Conservation (phyloP, 2,888 invertebrate genomes). For the Sphecodes monilicornis region DNA sequence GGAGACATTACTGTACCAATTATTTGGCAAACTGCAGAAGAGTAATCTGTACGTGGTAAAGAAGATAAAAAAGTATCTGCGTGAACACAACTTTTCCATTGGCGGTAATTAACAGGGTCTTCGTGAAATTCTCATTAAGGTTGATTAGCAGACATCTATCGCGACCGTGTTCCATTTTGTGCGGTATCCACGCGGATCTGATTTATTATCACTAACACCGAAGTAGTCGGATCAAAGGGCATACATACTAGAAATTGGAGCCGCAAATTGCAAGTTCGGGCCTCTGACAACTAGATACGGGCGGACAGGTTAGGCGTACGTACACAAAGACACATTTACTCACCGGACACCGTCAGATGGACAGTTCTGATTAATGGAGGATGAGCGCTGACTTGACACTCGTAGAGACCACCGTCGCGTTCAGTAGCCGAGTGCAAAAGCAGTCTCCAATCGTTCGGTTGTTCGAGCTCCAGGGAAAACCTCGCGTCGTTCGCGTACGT, state of each 20-base stretch:
- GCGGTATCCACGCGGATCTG: constrained; percentile 29
- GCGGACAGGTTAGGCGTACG: constrained; percentile 27
- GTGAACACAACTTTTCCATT: neutral
- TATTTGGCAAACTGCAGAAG: neutral
- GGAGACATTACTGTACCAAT: too few relatives aligned
- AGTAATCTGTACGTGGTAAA: neutral
- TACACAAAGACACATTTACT: constrained; percentile 80
- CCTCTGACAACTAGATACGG: constrained; percentile 37
- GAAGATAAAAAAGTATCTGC: neutral
- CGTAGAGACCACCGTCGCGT: constrained; percentile 91
- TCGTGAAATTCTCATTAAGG: constrained; percentile 47
- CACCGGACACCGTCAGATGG: constrained; percentile 90
- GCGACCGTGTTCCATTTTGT: constrained; percentile 15
- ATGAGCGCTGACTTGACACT: constrained; percentile 92
- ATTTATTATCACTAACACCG: constrained; percentile 64
- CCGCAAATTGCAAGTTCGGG: constrained; percentile 49
- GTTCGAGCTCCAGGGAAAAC: constrained; percentile 89
- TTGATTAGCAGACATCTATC: constrained; percentile 46
- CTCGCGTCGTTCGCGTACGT: constrained; percentile 85
- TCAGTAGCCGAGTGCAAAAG: constrained; percentile 90
- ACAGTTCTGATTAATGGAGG: constrained; percentile 90
- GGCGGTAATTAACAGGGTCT: neutral
- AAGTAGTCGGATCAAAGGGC: constrained; percentile 65
- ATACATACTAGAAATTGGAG: constrained; percentile 57
- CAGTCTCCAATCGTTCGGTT: constrained; percentile 92